A percentile compares a stretch with the other conserved stretches of the same genome.
These are phyloP conservation scores for Entosphenus tridentatus DNA, from an alignment of 2,113 vertebrate genomes.

Conservation along the genomic window DNA sequence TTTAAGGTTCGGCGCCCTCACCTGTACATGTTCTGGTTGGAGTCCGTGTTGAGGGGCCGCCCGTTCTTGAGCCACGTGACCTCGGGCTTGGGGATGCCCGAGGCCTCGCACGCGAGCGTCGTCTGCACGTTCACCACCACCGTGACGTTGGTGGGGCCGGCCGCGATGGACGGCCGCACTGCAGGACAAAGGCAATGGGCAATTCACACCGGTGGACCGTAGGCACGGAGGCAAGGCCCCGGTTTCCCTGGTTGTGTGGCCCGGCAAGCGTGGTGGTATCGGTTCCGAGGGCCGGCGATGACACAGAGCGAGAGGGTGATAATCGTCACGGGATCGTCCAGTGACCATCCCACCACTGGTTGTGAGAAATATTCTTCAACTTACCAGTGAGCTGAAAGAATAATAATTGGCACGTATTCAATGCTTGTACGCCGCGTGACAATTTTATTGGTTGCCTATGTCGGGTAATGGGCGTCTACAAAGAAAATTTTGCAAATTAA, in stretches of 20 bases:
- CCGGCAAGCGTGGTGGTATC: background rate
- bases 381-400: no score
- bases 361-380: no score
- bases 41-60: slow-evolving; percentile 42
- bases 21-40: slow-evolving; percentile 88
- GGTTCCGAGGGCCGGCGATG: no score
- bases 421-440: no score
- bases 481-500: no score
- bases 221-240: background rate
- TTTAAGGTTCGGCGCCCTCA: slow-evolving; percentile 15
- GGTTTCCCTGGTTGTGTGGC: background rate
- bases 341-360: no score
- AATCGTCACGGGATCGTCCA: background rate
- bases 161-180: slow-evolving; percentile 52
- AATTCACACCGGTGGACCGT: background rate
- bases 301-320: background rate
- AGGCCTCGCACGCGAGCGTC: slow-evolving; percentile 57
- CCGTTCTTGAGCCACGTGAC: slow-evolving; percentile 57
- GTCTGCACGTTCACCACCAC: slow-evolving; percentile 68
- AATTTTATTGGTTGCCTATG: no score
- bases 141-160: slow-evolving; percentile 38
- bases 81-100: slow-evolving; percentile 58
- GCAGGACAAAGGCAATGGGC: slow-evolving; percentile 9
- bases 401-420: no score
- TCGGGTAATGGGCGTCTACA: no score